phyloP scores from a whole-genome alignment of 2,888 invertebrate species.

The Polyommatus icarus region DNA sequence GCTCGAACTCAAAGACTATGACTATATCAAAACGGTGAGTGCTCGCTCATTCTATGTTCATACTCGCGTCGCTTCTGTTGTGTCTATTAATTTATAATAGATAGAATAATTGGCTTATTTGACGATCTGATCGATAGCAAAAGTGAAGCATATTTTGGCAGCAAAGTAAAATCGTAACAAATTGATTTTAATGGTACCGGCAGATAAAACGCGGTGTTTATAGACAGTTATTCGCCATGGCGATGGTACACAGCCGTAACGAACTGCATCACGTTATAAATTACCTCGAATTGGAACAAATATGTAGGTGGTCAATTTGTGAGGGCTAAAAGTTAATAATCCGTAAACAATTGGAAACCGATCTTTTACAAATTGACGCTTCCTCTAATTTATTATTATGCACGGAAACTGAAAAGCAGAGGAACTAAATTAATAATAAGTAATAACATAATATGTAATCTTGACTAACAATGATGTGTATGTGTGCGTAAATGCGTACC shows the following conservation, averaged over 20 bases:
- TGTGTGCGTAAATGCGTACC: neutral
- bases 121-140: neutral
- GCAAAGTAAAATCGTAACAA: neutral
- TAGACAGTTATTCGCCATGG: neutral
- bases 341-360: neutral
- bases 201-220: neutral
- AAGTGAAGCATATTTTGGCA: neutral
- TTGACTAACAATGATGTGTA: neutral
- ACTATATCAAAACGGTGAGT: conserved; percentile 71
- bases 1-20: conserved; percentile 61
- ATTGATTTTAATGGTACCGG: neutral
- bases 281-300: neutral
- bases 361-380: neutral
- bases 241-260: neutral
- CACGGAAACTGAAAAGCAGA: neutral
- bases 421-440: neutral
- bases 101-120: conserved; percentile 1
- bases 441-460: neutral
- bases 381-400: neutral
- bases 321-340: neutral
- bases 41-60: conserved; percentile 38
- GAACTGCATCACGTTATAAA: neutral
- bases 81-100: too few species aligned
- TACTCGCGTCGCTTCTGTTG: conserved; percentile 1
- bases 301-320: neutral